Base-by-base conservation (phyloP, 1,140 invertebrate species). In the Penaeus indicus region DNA sequence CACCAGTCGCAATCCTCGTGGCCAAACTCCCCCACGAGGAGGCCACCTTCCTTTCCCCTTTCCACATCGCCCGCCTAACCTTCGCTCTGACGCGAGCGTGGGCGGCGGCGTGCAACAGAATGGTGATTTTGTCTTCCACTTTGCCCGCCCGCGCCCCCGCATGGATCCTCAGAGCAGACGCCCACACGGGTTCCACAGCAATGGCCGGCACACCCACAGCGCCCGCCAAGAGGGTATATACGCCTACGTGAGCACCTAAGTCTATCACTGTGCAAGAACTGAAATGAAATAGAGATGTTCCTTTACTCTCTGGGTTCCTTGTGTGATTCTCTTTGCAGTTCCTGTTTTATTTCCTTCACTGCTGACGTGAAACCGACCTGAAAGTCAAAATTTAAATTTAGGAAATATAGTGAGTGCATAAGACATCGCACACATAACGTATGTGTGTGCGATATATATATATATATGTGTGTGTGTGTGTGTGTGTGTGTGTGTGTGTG, bases 111-210 rank as follows among this genome's bases (percentile, higher is more conserved):
- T 87, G 85, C 7, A 82, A 42, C 18, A 87, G 63, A 25, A 87
- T 69, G 18, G 77, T 87, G 78, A 87, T 42, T 16, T 81, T 80
- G 3, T 27, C 62, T 1, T 78, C 78, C 10, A 87, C 62, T 11
- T 27, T 79, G 10, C 78, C 85, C 38, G 79, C 63, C 16, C 32
- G 38, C 13, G 85, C 85, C 7, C 79, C 85, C 3, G 85, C 85
- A 21, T 87, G 85, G 7, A 87, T n/a, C 63, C 64, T 67, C 1
- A 87, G 79, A 18, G 85, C 85, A 13, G 85, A 87, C 13, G 85
- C 22, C 78, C 78, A 87, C 27, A 87, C 85, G 8, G 85, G 85
- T 25, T 87, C 85, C 16, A 87, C 85, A 1, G 85, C 85, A 42
- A 87, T 47, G 18, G 61, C 85, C 3, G 62, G 42, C 25, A 63